Evolutionary conservation across 1,140 invertebrate species (phyloP).

Genomic region (Drosophila cardini): DNA sequence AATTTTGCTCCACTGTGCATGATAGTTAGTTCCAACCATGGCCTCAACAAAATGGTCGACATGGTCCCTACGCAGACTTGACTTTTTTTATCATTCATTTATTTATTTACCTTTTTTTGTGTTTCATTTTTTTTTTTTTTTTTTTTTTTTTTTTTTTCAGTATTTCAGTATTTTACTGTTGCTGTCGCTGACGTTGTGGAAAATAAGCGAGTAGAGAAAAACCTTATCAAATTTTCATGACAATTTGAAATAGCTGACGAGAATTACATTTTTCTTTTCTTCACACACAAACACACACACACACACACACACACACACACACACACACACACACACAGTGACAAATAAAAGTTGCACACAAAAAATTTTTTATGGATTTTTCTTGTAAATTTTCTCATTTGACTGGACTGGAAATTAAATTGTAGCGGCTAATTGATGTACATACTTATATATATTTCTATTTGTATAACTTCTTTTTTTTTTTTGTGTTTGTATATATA

Average conservation of each 20-base stretch:
- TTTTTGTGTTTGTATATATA: neutral
- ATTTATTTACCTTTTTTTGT: conserved; percentile 25
- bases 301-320: conserved; percentile 18
- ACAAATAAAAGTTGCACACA: conserved; percentile 54
- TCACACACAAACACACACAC: conserved; percentile 20
- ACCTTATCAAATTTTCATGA: conserved; percentile 78
- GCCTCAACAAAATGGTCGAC: conserved; percentile 45
- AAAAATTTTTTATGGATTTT: conserved; percentile 74
- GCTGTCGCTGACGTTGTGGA: conserved; percentile 58
- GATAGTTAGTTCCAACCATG: conserved; percentile 36
- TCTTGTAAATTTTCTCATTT: conserved; percentile 68
- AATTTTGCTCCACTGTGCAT: conserved; percentile 13
- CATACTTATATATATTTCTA: neutral
- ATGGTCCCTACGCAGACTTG: conserved; percentile 10
- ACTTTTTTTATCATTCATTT: conserved; percentile 10
- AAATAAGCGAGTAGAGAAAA: conserved; percentile 56
- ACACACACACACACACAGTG: conserved; percentile 5
- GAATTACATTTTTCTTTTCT: conserved; percentile 45
- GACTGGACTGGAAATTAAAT: conserved; percentile 63
- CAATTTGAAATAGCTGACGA: conserved; percentile 79
- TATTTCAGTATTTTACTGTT: conserved; percentile 34
- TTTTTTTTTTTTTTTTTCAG: conserved; percentile 36
- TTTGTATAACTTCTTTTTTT: too few relatives aligned
- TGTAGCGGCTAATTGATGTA: conserved; percentile 76
- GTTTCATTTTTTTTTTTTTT: neutral